These are phyloP conservation scores for Craseonycteris thonglongyai DNA, from an alignment of 2,113 vertebrate genomes.

Conservation along the genomic window DNA sequence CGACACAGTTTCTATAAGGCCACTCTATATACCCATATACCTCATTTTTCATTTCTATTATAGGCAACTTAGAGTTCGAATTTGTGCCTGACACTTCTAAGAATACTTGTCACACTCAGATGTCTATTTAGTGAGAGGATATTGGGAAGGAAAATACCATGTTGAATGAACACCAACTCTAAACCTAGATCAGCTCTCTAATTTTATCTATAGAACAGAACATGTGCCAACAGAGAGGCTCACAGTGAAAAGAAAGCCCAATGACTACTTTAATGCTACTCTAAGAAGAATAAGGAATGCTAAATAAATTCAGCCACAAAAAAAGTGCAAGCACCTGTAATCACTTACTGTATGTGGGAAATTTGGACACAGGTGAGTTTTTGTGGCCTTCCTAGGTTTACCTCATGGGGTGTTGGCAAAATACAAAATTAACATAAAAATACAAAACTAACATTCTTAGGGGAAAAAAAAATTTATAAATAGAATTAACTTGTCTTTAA, in stretches of 20 bases:
- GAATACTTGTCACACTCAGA: background rate
- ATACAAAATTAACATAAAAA: background rate
- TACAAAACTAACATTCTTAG: background rate
- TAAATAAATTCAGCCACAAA: background rate
- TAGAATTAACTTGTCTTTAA: background rate
- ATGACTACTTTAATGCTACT: background rate
- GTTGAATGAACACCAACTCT: background rate
- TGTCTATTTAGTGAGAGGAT: background rate
- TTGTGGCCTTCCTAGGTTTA: background rate
- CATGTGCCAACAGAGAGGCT: background rate
- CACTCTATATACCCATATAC: background rate
- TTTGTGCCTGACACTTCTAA: background rate
- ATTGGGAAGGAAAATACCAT: background rate
- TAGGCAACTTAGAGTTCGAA: background rate
- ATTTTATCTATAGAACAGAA: background rate
- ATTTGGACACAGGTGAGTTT: background rate
- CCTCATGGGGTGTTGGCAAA: background rate
- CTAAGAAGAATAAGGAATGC: background rate
- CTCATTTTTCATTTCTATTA: background rate
- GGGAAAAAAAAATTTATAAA: background rate
- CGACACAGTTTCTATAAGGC: background rate
- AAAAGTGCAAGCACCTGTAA: background rate
- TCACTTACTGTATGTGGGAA: background rate
- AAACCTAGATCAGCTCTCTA: background rate
- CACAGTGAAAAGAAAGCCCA: background rate